Conservation (phyloP, 2,797 vertebrate genomes). For the Macrochelys suwanniensis region DNA sequence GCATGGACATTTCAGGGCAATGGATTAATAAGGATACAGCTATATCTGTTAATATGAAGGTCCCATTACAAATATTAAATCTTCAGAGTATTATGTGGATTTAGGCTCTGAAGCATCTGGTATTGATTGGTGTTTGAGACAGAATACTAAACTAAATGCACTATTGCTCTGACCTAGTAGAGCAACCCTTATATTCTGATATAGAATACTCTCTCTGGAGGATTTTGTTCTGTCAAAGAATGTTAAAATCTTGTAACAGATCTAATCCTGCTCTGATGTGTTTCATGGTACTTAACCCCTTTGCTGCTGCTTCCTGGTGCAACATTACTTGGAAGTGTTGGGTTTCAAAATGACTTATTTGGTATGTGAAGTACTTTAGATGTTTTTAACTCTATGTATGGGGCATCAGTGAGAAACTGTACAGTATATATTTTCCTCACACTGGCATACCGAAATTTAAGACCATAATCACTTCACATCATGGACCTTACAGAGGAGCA, state of each 20-base stretch:
- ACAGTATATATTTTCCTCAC: neutral
- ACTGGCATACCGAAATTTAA: neutral
- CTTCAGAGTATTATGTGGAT: neutral
- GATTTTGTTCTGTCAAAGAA: neutral
- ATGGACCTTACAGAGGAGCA: neutral
- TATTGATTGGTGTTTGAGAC: neutral
- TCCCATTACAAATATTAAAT: neutral
- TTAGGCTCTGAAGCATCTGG: neutral
- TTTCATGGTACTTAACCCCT: neutral
- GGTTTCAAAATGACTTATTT: neutral
- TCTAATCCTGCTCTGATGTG: neutral
- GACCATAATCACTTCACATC: neutral
- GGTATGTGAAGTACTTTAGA: neutral
- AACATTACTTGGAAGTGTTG: neutral
- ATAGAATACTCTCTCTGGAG: neutral
- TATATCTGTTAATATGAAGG: neutral
- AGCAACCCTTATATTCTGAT: neutral
- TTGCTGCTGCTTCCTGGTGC: neutral
- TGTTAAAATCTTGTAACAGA: neutral
- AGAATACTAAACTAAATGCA: neutral
- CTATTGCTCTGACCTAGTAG: neutral
- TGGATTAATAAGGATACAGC: neutral
- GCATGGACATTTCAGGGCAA: neutral
- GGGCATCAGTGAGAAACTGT: neutral
- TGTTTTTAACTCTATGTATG: neutral